Percentiles rank a stretch among this genome's conserved stretches.
These are phyloP conservation scores for Drosophila saltans DNA, from an alignment of 1,140 invertebrate genomes.

Conservation along the genomic window DNA sequence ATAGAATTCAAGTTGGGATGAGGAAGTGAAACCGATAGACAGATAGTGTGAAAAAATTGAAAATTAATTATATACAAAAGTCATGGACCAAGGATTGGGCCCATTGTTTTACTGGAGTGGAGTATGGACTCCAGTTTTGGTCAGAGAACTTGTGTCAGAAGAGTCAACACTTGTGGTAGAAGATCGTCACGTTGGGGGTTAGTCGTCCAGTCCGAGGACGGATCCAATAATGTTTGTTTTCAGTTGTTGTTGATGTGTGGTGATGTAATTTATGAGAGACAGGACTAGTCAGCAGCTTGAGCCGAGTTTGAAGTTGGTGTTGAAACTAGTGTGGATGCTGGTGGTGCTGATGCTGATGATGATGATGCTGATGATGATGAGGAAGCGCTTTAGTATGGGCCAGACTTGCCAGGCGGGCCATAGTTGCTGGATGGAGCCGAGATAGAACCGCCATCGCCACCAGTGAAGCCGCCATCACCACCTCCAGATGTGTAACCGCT, in stretches of 20 bases:
- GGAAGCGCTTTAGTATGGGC: slow-evolving; percentile 72
- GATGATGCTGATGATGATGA: slow-evolving; percentile 11
- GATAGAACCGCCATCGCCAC: slow-evolving; percentile 83
- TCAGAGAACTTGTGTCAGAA: slow-evolving; percentile 3
- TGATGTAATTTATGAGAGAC: slow-evolving; percentile 66
- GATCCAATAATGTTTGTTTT: slow-evolving; percentile 37
- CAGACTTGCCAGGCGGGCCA: slow-evolving; percentile 86
- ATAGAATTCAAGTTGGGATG: slow-evolving; percentile 29
- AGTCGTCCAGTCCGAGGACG: slow-evolving; percentile 38
- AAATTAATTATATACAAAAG: slow-evolving; percentile 77
- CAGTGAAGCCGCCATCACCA: slow-evolving; percentile 58
- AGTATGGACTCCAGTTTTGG: slow-evolving; percentile 1
- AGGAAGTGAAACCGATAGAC: background rate
- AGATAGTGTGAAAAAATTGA: slow-evolving; percentile 46
- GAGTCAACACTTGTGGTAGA: slow-evolving; percentile 28
- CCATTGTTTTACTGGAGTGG: slow-evolving; percentile 23
- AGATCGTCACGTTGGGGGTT: slow-evolving; percentile 37
- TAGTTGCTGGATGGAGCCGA: slow-evolving; percentile 86
- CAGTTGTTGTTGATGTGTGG: slow-evolving; percentile 31
- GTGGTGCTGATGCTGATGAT: slow-evolving; percentile 27
- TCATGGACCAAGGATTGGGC: slow-evolving; percentile 45
- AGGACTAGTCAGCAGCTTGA: slow-evolving; percentile 82
- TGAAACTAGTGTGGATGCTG: slow-evolving; percentile 13
- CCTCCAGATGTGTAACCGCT: slow-evolving; percentile 80
- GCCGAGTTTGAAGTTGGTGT: slow-evolving; percentile 67